A percentile compares a stretch with the other conserved stretches of the same genome.
phyloP scores from a whole-genome alignment of 2,113 vertebrate genomes.

The Marcusenius ussheri region DNA sequence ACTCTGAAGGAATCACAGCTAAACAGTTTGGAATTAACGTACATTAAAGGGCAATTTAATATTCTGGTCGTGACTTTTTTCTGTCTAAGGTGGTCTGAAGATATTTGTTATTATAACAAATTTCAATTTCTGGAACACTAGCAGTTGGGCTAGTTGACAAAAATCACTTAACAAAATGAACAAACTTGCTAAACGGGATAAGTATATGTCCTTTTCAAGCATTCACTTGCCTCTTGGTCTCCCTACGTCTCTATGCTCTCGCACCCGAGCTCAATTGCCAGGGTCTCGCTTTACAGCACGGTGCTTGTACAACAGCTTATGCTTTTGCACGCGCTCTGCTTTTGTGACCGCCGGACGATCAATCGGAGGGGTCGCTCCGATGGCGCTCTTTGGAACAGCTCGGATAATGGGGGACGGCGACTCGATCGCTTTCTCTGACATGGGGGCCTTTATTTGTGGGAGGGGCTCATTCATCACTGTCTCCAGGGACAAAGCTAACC shows the following conservation, averaged over 20 bases:
- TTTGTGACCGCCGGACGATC: constrained; percentile 19
- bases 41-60: neutral
- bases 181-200: neutral
- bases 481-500: constrained; percentile 45
- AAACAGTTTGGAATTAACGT: neutral
- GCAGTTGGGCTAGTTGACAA: neutral
- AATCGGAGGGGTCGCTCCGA: constrained; percentile 10
- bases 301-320: neutral
- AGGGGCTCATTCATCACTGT: constrained; percentile 38
- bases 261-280: no score
- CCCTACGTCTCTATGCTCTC: neutral
- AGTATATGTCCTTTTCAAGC: neutral
- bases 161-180: neutral
- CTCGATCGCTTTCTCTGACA: constrained; percentile 38
- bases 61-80: neutral
- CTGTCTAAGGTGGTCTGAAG: neutral
- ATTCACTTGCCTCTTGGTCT: neutral
- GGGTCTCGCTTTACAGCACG: neutral
- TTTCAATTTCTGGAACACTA: neutral
- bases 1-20: neutral
- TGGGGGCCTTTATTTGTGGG: constrained; percentile 25
- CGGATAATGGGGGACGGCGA: constrained; percentile 26
- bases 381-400: constrained; percentile 20
- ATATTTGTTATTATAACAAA: neutral
- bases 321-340: neutral